Evolutionary conservation across 2,888 invertebrate species (phyloP), one percentile per base, ranked within the genome.

Genomic region (Argyresthia goedartella): DNA sequence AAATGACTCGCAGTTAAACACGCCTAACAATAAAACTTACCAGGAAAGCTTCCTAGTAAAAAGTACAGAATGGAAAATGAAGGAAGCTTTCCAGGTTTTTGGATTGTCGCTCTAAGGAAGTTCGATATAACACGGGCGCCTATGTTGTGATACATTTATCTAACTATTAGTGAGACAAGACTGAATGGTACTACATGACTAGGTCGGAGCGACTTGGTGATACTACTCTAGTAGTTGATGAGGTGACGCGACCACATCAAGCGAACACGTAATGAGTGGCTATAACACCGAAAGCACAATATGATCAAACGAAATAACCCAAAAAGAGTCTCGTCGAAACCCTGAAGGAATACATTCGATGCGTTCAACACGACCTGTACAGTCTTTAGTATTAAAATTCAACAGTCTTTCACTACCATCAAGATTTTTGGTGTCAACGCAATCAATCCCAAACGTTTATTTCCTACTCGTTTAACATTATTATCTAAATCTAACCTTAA

Each of bases 141-240:
- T 85, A 84, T 67, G 69, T 84, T 86, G 86, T 86, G 86, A 86
- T 86, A 86, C 86, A 84, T 76, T 85, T 84, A 86, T 84, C 86
- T 85, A 84, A 39, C 36, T 36, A 49, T 41, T 25, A 11, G 39
- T 16, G 15, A 9, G 42, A 41, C 11, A 50, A 50, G 25, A 50
- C 42, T 50, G 50, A n/a, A 50, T 42, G 41, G 42, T 50, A 34
- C 34, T 85, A 84, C 72, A 81, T 82, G 85, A 79, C 41, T 70
- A 77, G 75, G 73, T 74, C 76, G 74, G 78, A 76, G 72, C 68
- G 36, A 41, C 53, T 46, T 53, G 53, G 77, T 76, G 80, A 71
- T 74, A 76, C 69, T 59, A 73, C 76, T 74, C 56, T 56, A 25
- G 67, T 75, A 51, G 69, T 65, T 63, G 62, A 72, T 77, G 81